phyloP scores from a whole-genome alignment of 2,888 invertebrate species.

The Leptopilina myrica region DNA sequence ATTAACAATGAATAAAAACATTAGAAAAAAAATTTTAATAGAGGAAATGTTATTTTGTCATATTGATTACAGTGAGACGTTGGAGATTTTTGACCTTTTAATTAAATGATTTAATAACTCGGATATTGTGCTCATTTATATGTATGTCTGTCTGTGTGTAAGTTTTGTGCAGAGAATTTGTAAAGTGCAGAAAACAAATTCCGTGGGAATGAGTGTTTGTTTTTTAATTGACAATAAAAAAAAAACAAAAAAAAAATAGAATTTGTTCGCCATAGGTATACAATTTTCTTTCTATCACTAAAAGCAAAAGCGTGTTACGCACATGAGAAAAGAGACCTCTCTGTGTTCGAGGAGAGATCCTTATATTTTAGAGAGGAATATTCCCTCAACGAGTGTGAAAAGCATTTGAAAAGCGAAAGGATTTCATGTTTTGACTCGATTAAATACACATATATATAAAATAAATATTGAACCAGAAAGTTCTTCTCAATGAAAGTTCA shows the following conservation, averaged over 20 bases:
- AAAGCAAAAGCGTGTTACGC: conserved; percentile 65
- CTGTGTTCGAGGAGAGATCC: too few relatives aligned
- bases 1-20: too few relatives aligned
- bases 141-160: background rate
- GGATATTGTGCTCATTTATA: background rate
- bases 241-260: too few relatives aligned
- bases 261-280: conserved; percentile 46
- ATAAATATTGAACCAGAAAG: conserved; percentile 1
- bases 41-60: conserved; percentile 8
- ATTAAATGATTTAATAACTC: conserved; percentile 24
- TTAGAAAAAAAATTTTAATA: background rate
- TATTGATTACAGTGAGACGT: background rate
- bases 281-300: conserved; percentile 61
- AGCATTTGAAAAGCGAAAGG: conserved; percentile 15
- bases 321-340: background rate
- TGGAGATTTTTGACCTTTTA: conserved; percentile 18
- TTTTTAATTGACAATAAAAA: conserved; percentile 61
- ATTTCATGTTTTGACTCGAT: conserved; percentile 15
- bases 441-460: background rate
- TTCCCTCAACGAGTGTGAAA: background rate
- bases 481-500: conserved; percentile 6
- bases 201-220: conserved; percentile 63
- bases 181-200: conserved; percentile 49
- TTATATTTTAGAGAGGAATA: background rate
- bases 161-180: background rate